Percentiles rank a stretch among this genome's conserved stretches.
Conservation (phyloP, 2,888 invertebrate genomes). For the Xestobium rufovillosum region DNA sequence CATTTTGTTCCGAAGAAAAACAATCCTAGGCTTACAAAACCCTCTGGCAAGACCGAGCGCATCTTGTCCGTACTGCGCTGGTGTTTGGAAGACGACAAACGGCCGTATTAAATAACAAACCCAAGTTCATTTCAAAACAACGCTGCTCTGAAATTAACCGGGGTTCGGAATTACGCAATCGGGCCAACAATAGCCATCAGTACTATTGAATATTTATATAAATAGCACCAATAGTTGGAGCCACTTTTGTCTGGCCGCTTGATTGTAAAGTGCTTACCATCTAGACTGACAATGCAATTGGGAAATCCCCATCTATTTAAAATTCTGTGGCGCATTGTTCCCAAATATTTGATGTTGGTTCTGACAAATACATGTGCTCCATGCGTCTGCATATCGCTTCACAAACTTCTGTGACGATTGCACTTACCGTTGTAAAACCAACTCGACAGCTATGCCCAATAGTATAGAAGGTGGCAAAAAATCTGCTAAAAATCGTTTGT, state of each 20-base stretch:
- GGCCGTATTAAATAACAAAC: too few relatives aligned
- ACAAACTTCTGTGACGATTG: constrained; percentile 18
- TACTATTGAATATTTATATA: constrained; percentile 19
- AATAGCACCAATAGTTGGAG: constrained; percentile 20
- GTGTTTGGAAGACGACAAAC: too few relatives aligned
- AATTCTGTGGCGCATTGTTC: constrained; percentile 14
- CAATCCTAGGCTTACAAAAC: too few relatives aligned
- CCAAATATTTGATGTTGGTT: constrained; percentile 17
- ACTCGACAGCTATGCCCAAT: constrained; percentile 22
- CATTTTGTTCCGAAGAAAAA: too few relatives aligned
- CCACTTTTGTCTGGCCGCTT: constrained; percentile 21
- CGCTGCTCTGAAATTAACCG: too few relatives aligned
- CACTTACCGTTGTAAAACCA: constrained; percentile 21
- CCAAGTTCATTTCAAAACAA: too few relatives aligned
- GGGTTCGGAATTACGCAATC: too few relatives aligned
- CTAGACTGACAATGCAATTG: constrained; percentile 19
- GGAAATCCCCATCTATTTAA: constrained; percentile 21
- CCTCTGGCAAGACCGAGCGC: too few relatives aligned
- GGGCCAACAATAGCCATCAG: constrained; percentile 18
- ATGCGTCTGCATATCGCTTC: constrained; percentile 17
- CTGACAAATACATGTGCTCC: constrained; percentile 13
- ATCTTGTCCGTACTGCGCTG: too few relatives aligned
- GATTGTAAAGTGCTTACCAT: constrained; percentile 23
- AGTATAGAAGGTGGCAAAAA: constrained; percentile 21
- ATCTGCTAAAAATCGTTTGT: constrained; percentile 21